Evolutionary conservation across 2,888 invertebrate species (phyloP), one percentile per base, ranked within the genome.

Genomic region (Zhuqinia jingwanae): DNA sequence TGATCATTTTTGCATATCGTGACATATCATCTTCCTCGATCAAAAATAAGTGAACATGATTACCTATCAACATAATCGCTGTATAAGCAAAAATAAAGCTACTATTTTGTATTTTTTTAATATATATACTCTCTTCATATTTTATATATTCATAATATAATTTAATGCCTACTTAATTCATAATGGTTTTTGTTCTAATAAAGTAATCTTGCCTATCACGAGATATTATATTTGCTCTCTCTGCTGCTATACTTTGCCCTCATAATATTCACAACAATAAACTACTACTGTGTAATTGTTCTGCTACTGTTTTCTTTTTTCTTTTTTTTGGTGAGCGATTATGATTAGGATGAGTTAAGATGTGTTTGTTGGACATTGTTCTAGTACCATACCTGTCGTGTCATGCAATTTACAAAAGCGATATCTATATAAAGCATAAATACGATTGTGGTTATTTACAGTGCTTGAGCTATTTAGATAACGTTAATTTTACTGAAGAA

Each of bases 1-100:
- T 68, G 65, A 80, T 65, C 53, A 80, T 50, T 80, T 80, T 80
- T 63, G 79, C 79, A 80, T 80, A 80, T 80, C 79, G 79, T 80
- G 79, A 80, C 79, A 68, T 80, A 80, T 80, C 79, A 80, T 80
- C 79, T 80, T 80, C 79, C 79, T 68, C 65, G 70, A 80, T 78
- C 78, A 36, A 65, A n/a, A 65, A 65, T 42, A 68, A 63, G 53
- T 56, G 30, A 45, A 22, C 60, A 68, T 80, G 50, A 80, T 80
- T 30, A 80, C 53, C 79, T 50, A n/a, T n/a, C n/a, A 36, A 36
- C 36, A 36, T 36, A 36, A 36, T 80, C 68, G 17, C 25, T 45
- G 30, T n/a, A n/a, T 45, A 76, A 17, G 10, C 42, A 36, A 10
- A 65, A 1, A n/a, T 8, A 65, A 42, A 56, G 20, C 2, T 27